phyloP scores from a whole-genome alignment of 64 coral and sea anemone species.

The Stylophora pistillata region DNA sequence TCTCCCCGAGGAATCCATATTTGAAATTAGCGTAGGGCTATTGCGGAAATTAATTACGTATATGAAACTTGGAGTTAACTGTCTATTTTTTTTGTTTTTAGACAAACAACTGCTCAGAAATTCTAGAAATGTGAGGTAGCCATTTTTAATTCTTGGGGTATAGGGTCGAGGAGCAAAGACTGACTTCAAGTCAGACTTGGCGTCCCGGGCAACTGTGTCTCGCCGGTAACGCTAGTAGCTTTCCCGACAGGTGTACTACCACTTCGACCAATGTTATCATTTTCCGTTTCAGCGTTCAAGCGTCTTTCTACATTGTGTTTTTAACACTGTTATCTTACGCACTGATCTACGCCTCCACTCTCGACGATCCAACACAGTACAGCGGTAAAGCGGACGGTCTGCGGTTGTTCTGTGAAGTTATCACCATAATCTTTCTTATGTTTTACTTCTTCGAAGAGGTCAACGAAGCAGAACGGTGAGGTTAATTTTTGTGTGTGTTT shows the following conservation, averaged over 20 bases:
- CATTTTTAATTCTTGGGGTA: too few relatives aligned
- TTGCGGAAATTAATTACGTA: too few relatives aligned
- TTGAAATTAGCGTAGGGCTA: too few relatives aligned
- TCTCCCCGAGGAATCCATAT: not conserved
- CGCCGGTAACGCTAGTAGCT: not conserved
- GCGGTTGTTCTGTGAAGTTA: slow-evolving; percentile 53
- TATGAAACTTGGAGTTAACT: too few relatives aligned
- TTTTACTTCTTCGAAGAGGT: slow-evolving; percentile 61
- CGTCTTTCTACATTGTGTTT: slow-evolving; percentile 44
- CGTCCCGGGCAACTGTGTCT: too few relatives aligned
- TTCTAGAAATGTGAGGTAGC: too few relatives aligned
- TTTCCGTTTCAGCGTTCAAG: slow-evolving; percentile 43
- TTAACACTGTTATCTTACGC: slow-evolving; percentile 63
- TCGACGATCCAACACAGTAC: slow-evolving; percentile 52
- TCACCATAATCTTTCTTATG: slow-evolving; percentile 56
- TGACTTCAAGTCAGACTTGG: too few relatives aligned
- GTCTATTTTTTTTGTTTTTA: too few relatives aligned
- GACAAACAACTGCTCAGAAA: too few relatives aligned
- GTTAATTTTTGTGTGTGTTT: too few relatives aligned
- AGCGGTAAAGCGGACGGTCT: slow-evolving; percentile 39
- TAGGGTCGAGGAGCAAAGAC: too few relatives aligned
- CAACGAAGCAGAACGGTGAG: slow-evolving; percentile 50
- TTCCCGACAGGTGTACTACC: not conserved
- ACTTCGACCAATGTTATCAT: not conserved
- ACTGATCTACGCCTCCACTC: slow-evolving; percentile 49